Evolutionary conservation across 2,113 vertebrate species (phyloP), one percentile per base, ranked within the genome.

Genomic region (Nothoprocta pentlandii): DNA sequence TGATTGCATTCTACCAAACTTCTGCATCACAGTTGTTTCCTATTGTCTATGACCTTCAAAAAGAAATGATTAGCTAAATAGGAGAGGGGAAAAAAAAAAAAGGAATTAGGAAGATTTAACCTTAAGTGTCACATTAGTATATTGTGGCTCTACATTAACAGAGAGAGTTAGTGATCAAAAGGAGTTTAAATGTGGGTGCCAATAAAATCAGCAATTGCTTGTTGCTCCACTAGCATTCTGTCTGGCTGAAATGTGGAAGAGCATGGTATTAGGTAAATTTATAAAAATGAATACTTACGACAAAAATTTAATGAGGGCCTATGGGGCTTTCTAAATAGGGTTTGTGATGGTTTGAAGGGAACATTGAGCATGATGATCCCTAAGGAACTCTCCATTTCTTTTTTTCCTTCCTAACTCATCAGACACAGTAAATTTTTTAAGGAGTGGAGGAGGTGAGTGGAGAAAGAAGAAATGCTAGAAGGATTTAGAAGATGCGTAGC

Each of bases 271-370:
- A 83, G 46, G 34, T 80, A 51, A 85, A 80, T 92, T 85, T 74
- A 70, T 88, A 86, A 93, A 90, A 42, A 71, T 86, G 94, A 92
- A 82, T 92, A 76, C 75, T 85, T 87, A 47, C 83, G 90, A 66
- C 32, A 68, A 85, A 90, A 82, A 63, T 73, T 68, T 92, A 85
- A 90, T 92, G 90, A 91, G 56, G 85, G 75, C 85, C 88, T 85
- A 7, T 36, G 79, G 26, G 75, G 90, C 79, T 90, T 79, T 73
- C 39, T 64, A 59, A 93, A 79, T 91, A 51, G 91, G 71, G 32
- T 73, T 82, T 78, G 66, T 81, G 71, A 82, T 90, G 58, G 36
- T 76, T 71, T 91, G 70, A 87, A 80, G 67, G 85, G 70, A 68
- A 90, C 4, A 30, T 46, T 75, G 88, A 85, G 71, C 23, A 42